Percentiles rank a stretch among this genome's conserved stretches.
Evolutionary conservation across 2,888 invertebrate genomes (phyloP).

Genomic region (Trissolcus japonicus): DNA sequence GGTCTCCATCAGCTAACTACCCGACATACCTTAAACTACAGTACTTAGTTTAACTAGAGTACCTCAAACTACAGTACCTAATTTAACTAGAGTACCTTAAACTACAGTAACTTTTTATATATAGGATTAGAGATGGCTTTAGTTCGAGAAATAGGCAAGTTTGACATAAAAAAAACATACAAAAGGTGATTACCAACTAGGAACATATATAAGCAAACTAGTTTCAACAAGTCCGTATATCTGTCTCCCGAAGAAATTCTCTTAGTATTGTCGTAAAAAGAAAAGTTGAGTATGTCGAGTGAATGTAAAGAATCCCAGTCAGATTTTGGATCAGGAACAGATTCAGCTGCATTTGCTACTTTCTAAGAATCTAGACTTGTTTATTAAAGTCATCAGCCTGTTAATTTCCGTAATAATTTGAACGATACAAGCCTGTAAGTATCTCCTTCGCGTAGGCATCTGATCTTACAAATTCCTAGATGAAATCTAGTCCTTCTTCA

Average conservation of each 20-base stretch:
- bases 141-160: conserved; percentile 7
- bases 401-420: neutral
- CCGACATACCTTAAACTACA: conserved; percentile 6
- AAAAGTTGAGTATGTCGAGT: conserved; percentile 9
- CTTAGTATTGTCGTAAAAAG: neutral
- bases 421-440: neutral
- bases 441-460: neutral
- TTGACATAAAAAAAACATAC: conserved; percentile 9
- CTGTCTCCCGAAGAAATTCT: neutral
- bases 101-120: neutral
- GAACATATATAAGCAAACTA: conserved; percentile 5
- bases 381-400: neutral
- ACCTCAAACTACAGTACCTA: conserved; percentile 1
- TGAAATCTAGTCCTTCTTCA: neutral
- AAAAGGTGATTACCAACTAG: conserved; percentile 2
- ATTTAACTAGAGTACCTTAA: conserved; percentile 12
- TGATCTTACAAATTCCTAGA: neutral
- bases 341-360: neutral
- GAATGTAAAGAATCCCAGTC: conserved; percentile 6
- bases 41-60: too few relatives aligned
- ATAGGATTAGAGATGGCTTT: conserved; percentile 3
- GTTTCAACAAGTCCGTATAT: neutral
- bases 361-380: neutral
- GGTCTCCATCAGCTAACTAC: conserved; percentile 1
- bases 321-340: neutral